Evolutionary conservation across 2,888 invertebrate species (phyloP).

Genomic region (Drosophila nr. medialis): DNA sequence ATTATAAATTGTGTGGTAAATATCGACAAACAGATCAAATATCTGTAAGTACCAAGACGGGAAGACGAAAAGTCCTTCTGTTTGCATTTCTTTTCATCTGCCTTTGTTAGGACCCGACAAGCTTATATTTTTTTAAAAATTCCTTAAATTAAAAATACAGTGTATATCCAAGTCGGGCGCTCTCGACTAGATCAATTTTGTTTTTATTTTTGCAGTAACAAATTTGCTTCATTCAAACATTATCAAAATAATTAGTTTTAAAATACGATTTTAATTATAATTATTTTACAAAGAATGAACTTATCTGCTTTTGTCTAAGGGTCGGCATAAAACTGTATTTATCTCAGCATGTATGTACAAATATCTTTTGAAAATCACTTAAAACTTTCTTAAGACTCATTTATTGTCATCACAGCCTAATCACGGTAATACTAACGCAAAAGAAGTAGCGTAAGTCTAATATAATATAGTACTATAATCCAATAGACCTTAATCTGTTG

Average conservation of each 20-base stretch:
- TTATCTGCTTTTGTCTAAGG: background rate
- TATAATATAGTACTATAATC: constrained; percentile 1
- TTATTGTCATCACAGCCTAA: background rate
- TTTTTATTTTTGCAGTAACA: background rate
- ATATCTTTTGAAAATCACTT: background rate
- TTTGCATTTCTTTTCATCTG: background rate
- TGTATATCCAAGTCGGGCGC: background rate
- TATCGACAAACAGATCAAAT: background rate
- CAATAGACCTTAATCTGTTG: background rate
- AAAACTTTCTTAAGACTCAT: constrained; percentile 2
- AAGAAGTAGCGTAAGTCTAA: background rate
- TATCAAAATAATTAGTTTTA: background rate
- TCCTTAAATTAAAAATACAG: background rate
- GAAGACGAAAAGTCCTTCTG: background rate
- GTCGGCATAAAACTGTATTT: background rate
- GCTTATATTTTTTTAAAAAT: background rate
- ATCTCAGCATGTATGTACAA: constrained; percentile 10
- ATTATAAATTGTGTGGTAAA: background rate
- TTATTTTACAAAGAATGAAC: background rate
- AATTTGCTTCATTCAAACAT: background rate
- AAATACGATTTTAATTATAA: background rate
- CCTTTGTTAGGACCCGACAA: background rate
- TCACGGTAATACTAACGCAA: constrained; percentile 1
- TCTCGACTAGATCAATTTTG: background rate
- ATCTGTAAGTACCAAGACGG: background rate